Percentiles rank a stretch among this genome's conserved stretches.
Conservation (phyloP, 2,113 vertebrate species). For the Psittacus erithacus region DNA sequence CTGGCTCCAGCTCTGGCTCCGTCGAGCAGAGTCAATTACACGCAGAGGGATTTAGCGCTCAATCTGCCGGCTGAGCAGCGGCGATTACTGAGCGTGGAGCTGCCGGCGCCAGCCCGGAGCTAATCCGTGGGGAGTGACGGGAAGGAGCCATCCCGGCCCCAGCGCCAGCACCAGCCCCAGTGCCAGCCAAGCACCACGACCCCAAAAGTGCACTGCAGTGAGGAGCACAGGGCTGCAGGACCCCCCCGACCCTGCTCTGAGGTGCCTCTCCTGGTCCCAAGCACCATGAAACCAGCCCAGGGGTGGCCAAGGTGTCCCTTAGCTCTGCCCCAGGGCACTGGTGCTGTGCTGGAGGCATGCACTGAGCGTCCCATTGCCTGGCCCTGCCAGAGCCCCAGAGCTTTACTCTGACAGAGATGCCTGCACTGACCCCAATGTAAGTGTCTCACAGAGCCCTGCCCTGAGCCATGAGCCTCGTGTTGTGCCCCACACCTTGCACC, state of each 20-base stretch:
- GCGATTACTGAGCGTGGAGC: background rate
- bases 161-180: background rate
- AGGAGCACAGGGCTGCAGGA: background rate
- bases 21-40: background rate
- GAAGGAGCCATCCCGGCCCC: background rate
- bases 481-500: background rate
- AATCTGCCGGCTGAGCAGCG: conserved; percentile 22
- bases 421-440: rapidly evolving
- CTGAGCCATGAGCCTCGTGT: background rate
- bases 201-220: background rate
- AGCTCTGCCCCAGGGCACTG: background rate
- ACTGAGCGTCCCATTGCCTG: rapidly evolving
- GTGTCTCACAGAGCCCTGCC: background rate
- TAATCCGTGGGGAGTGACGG: background rate
- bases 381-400: background rate
- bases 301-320: too few species aligned
- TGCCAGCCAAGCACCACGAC: background rate
- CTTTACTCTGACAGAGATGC: rapidly evolving
- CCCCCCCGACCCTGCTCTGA: background rate
- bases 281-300: too few species aligned
- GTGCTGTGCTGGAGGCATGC: rapidly evolving
- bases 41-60: conserved; percentile 22
- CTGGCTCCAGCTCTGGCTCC: background rate
- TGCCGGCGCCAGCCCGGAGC: background rate
- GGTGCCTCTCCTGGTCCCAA: rapidly evolving